Evolutionary conservation across 2,113 vertebrate species (phyloP).

Genomic region (Labrus mixtus): DNA sequence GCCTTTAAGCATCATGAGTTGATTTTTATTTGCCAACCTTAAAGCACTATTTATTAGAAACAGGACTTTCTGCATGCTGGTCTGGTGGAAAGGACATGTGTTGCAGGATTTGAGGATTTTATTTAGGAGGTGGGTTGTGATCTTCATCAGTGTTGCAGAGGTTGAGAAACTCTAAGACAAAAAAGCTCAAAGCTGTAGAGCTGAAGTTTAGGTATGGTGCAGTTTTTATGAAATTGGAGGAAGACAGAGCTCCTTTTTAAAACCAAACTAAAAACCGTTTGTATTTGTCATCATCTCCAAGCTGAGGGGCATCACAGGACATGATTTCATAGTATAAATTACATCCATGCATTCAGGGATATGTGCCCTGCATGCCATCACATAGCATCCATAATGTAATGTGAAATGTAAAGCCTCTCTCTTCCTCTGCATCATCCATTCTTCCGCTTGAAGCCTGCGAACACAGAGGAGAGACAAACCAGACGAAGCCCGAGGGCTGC

Average conservation of each 20-base stretch:
- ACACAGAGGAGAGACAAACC: constrained; percentile 64
- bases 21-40: no score
- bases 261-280: not conserved
- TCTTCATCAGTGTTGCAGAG: constrained; percentile 24
- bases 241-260: not conserved
- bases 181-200: constrained; percentile 17
- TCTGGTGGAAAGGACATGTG: constrained; percentile 1
- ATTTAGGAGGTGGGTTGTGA: not conserved
- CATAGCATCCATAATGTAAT: constrained; percentile 48
- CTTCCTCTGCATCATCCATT: constrained; percentile 47
- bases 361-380: constrained; percentile 32
- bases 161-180: constrained; percentile 28
- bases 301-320: not conserved
- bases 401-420: constrained; percentile 52
- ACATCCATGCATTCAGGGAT: constrained; percentile 31
- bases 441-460: constrained; percentile 57
- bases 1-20: no score
- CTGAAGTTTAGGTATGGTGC: not conserved
- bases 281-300: not conserved
- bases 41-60: not conserved
- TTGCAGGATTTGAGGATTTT: constrained; percentile 22
- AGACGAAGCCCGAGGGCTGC: constrained; percentile 71
- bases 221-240: not conserved
- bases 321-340: constrained; percentile 11
- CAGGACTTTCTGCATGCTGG: not conserved